Evolutionary conservation across 2,797 vertebrate genomes (phyloP), one percentile per base, ranked within the genome.

Genomic region (Cryptoblepharus egeriae): DNA sequence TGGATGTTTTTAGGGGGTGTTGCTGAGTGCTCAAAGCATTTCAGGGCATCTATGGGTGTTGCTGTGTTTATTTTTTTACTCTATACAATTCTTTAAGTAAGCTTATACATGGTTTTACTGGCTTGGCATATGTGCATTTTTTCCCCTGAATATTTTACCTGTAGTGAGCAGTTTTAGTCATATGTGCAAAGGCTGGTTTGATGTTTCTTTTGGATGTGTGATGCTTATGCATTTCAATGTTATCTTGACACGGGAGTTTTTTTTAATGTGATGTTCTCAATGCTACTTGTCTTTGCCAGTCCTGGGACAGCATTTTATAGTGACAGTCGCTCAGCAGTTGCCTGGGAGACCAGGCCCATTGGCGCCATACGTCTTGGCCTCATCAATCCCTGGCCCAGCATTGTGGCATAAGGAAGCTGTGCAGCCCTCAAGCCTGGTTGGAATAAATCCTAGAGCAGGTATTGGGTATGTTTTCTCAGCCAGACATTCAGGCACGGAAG

Each of bases 281-380:
- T 49, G 39, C 63, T 35, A 61, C 70, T 52, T 68, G 69, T 37
- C 76, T 84, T 84, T 75, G 70, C 82, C 70, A 78, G 57, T 84
- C 63, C 71, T n/a, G 42, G 82, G 76, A 75, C 9, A 75, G 52
- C 82, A 68, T 79, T 79, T 70, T 79, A 26, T 79, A 74, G 37
- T 49, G 77, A 84, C 76, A 84, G 77, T 84, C 39, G 20, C 64
- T 79, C 70, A 58, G 30, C 55, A 74, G 82, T 84, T 84, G 70
- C 77, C 77, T 68, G 63, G 82, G 82, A 79, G 82, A 84, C 77
- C 55, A 79, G 76, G 77, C 70, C 63, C 39, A 60, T 58, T 79
- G 82, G 82, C 82, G 82, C 76, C 76, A 74, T 84, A 57, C 76
- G 35, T 74, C 82, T 79, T 74, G 82, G 63, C 3, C 61, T 42